Percentiles rank a stretch among this genome's conserved stretches.
phyloP scores from a whole-genome alignment of 1,140 invertebrate genomes.

The Drosophila kepulauana region DNA sequence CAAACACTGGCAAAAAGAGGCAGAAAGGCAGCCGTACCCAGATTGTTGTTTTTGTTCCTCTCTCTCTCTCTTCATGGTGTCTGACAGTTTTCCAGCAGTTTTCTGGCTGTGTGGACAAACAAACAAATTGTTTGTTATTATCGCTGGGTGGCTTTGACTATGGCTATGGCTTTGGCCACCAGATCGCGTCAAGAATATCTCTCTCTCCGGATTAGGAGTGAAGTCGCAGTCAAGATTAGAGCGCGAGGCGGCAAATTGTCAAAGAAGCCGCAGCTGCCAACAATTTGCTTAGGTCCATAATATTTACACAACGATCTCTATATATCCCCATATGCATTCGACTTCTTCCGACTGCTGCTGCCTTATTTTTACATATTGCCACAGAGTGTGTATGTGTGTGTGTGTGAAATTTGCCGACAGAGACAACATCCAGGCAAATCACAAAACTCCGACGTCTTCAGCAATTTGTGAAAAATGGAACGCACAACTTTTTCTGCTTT shows the following conservation, averaged over 20 bases:
- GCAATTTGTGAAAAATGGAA: constrained; percentile 34
- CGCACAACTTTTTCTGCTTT: background rate
- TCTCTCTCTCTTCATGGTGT: no score
- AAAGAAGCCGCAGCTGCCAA: constrained; percentile 49
- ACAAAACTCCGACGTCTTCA: constrained; percentile 9
- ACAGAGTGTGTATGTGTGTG: constrained; percentile 29
- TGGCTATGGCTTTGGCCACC: constrained; percentile 25
- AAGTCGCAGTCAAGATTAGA: constrained; percentile 32
- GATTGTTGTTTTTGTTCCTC: background rate
- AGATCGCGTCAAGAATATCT: constrained; percentile 45
- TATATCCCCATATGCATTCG: background rate
- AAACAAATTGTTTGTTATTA: constrained; percentile 64
- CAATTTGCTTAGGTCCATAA: constrained; percentile 44
- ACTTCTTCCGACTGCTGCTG: background rate
- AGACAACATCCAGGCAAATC: constrained; percentile 20
- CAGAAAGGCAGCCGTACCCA: constrained; percentile 37
- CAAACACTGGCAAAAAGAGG: constrained; percentile 49
- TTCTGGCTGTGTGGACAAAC: constrained; percentile 35
- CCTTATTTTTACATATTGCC: constrained; percentile 36
- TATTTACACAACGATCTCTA: constrained; percentile 27
- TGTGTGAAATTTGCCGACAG: constrained; percentile 33
- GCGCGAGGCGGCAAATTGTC: constrained; percentile 52
- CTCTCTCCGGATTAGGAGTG: constrained; percentile 33
- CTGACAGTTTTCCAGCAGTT: constrained; percentile 10
- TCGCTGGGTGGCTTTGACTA: constrained; percentile 46